Evolutionary conservation across 2,888 invertebrate genomes (phyloP).

Genomic region (Hemithea aestivaria): DNA sequence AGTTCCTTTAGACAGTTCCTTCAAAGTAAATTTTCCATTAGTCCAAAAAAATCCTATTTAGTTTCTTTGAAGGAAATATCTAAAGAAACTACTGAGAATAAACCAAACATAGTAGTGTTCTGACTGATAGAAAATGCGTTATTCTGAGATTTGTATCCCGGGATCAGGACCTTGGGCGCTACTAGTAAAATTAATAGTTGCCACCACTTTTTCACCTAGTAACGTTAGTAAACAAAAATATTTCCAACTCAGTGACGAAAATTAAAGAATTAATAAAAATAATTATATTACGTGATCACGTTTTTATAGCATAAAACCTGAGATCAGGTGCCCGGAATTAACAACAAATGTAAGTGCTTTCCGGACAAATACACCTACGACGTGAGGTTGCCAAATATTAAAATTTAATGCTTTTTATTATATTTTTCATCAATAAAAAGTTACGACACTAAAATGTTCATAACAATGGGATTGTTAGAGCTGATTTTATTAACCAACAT

Average conservation of each 20-base stretch:
- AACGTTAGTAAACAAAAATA: background rate
- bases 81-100: no score
- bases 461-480: no score
- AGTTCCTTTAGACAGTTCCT: background rate
- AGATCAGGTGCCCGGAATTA: conserved; percentile 4
- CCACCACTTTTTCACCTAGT: background rate
- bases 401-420: conserved; percentile 11
- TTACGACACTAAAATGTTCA: no score
- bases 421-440: no score
- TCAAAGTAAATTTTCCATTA: background rate
- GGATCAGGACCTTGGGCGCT: no score
- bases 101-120: no score
- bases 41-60: no score
- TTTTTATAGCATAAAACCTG: background rate
- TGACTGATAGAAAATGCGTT: no score
- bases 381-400: conserved; percentile 14
- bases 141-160: no score
- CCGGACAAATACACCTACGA: conserved; percentile 7
- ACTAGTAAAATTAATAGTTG: no score
- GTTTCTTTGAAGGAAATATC: no score
- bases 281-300: background rate
- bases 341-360: conserved; percentile 9
- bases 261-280: background rate
- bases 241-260: conserved; percentile 1
- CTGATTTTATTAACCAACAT: no score